Evolutionary conservation across 2,797 vertebrate species (phyloP), one percentile per base, ranked within the genome.

Genomic region (Gastrophryne carolinensis): DNA sequence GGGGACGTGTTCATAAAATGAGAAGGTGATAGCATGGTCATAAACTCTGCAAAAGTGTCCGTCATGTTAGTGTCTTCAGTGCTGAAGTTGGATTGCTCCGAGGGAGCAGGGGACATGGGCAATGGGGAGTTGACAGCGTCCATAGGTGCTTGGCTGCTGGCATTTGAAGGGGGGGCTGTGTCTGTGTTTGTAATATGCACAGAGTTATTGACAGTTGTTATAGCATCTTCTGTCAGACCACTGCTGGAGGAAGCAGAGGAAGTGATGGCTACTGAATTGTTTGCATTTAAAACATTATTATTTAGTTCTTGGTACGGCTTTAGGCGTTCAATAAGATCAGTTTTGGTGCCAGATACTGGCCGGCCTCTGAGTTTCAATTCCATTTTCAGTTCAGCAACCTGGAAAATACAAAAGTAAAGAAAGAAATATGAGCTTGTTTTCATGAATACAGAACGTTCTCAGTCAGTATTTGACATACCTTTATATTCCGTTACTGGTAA

Each of bases 351-450:
- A 21, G 97, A 98, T 71, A 99, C 96, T 1, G 95, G 96, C 64
- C 98, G 88, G 23, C 94, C 94, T 81, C 97, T 89, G 60, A 95
- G 83, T 85, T 98, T 99, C 72, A 99, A 87, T 81, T 98, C 95
- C 84, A 93, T 90, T 89, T 98, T 99, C 85, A 98, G 91, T 83
- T 98, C 96, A 0, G 97, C 93, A 52, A 99, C 97, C 97, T 99
- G 8, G 67, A 83, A 29, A 54, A 60, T 3, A 61, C 74, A 64
- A 1, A 54, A 60, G 72, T 10, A 35, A 6, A 73, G n/a, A 9
- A 32, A 58, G 5, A 3, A 15, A 17, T 9, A 19, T 4, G 3
- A 57, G 8, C 50, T 32, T 57, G 54, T 57, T 17, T 17, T 17
- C 13, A 53, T 12, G n/a, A 13, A 10, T 2, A 4, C n/a, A 13